Evolutionary conservation across 2,888 invertebrate genomes (phyloP).

Genomic region (Lysandra bellargus): DNA sequence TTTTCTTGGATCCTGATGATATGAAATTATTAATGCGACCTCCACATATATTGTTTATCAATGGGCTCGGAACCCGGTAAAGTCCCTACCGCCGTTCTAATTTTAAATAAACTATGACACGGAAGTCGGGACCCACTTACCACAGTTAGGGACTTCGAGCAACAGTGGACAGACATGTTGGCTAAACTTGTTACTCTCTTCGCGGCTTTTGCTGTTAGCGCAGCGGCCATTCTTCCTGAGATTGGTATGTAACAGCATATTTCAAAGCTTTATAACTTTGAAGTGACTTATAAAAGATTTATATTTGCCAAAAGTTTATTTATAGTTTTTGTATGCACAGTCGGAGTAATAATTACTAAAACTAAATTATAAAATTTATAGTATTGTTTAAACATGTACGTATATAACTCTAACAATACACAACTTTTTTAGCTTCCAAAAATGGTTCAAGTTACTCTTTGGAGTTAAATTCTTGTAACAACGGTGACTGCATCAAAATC

Average conservation of each 20-base stretch:
- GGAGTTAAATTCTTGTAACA: not conserved
- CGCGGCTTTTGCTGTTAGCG: not conserved
- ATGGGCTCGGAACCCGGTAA: not conserved
- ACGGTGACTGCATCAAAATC: not conserved
- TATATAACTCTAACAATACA: too few species aligned
- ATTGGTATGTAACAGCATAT: not conserved
- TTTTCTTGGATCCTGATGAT: too few species aligned
- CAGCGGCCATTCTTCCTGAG: not conserved
- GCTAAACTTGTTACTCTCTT: not conserved
- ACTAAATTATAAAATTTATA: too few species aligned
- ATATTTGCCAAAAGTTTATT: too few species aligned
- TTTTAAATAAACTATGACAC: not conserved
- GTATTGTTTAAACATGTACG: too few species aligned
- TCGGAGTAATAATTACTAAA: too few species aligned
- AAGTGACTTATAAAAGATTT: too few species aligned
- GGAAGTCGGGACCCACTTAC: not conserved
- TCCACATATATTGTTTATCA: not conserved
- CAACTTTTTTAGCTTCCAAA: not conserved
- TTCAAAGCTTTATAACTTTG: not conserved
- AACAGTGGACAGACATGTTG: not conserved
- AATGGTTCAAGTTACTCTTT: not conserved
- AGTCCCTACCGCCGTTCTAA: conserved; percentile 7
- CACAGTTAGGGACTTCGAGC: not conserved
- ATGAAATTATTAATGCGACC: not conserved
- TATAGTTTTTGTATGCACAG: too few species aligned